A percentile compares a stretch with the other conserved stretches of the same genome.
phyloP scores from a whole-genome alignment of 2,113 vertebrate genomes.

The Rousettus leschenaultii region DNA sequence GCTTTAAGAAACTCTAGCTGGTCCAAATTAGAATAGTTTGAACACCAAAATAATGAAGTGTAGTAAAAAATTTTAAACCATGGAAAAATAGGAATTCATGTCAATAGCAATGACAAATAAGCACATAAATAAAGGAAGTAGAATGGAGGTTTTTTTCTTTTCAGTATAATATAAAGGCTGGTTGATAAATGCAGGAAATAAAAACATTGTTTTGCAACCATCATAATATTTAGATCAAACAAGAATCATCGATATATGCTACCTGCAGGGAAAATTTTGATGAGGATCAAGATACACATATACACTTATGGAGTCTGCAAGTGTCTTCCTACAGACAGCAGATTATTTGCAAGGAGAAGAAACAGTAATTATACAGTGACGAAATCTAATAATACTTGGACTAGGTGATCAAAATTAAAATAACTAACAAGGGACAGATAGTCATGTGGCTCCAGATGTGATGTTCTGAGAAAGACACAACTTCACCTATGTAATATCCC shows the following conservation, averaged over 20 bases:
- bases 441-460: neutral
- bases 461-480: neutral
- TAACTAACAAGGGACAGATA: neutral
- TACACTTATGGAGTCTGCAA: neutral
- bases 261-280: neutral
- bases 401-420: neutral
- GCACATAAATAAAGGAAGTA: neutral
- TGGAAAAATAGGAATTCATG: neutral
- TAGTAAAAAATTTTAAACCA: neutral
- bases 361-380: neutral
- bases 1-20: neutral
- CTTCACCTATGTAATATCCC: neutral
- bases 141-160: neutral
- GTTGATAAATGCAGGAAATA: neutral
- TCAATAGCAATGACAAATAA: neutral
- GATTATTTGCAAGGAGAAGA: neutral
- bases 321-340: neutral
- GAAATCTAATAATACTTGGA: neutral
- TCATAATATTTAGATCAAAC: neutral
- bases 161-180: neutral
- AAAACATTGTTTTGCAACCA: neutral
- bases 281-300: neutral
- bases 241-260: neutral
- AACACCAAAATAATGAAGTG: neutral
- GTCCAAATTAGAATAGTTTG: neutral